A percentile compares a stretch with the other conserved stretches of the same genome.
These are phyloP conservation scores for Sclerurus mexicanus DNA, from an alignment of 2,113 vertebrate species.

Conservation along the genomic window DNA sequence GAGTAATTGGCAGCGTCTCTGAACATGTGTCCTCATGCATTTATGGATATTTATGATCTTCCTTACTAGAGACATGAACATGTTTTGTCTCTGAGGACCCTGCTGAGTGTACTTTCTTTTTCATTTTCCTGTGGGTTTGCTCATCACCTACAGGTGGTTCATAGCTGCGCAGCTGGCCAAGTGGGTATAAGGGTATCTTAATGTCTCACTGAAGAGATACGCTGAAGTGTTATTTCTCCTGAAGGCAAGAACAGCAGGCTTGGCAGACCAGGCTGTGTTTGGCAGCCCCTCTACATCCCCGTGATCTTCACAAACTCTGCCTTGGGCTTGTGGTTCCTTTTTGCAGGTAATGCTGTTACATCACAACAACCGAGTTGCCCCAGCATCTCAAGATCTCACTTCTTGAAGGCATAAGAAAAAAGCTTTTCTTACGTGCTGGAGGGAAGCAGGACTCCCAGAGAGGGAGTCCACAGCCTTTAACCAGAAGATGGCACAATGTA, in stretches of 20 bases:
- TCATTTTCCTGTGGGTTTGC: neutral
- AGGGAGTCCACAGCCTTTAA: conserved; percentile 22
- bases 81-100: neutral
- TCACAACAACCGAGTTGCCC: neutral
- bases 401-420: neutral
- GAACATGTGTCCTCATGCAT: conserved; percentile 26
- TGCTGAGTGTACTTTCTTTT: neutral
- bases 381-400: neutral
- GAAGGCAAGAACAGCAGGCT: neutral
- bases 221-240: neutral
- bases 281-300: neutral
- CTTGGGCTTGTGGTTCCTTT: neutral
- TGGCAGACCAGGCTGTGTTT: neutral
- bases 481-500: conserved; percentile 69
- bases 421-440: neutral
- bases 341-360: neutral
- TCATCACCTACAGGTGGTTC: neutral
- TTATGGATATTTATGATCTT: conserved; percentile 13
- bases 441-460: neutral
- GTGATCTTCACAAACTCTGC: neutral
- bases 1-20: conserved; percentile 18
- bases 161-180: neutral
- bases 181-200: neutral
- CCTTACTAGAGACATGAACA: neutral
- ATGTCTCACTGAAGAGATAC: neutral